These are phyloP conservation scores for Agrochola macilenta DNA, from an alignment of 2,888 invertebrate species.

Conservation along the genomic window DNA sequence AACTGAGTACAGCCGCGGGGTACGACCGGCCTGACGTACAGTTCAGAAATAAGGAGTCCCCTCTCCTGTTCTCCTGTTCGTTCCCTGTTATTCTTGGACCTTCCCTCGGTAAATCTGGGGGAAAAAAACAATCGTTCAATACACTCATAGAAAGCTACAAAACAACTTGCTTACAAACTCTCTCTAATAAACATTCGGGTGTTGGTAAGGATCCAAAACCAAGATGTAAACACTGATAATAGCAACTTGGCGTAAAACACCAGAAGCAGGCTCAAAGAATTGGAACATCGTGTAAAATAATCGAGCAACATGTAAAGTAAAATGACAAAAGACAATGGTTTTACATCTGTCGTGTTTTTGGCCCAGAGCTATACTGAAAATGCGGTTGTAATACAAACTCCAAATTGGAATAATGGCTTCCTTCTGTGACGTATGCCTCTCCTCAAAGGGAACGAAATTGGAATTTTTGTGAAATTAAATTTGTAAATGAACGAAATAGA, in stretches of 20 bases:
- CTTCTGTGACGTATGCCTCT: constrained; percentile 50
- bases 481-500: constrained; percentile 52
- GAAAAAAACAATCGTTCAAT: constrained; percentile 43
- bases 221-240: constrained; percentile 28
- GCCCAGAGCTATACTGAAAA: constrained; percentile 38
- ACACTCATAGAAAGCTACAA: background rate
- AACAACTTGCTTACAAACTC: constrained; percentile 8
- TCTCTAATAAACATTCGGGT: constrained; percentile 25
- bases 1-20: constrained; percentile 93
- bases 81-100: constrained; percentile 94
- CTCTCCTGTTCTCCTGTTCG: constrained; percentile 93
- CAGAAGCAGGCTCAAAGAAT: constrained; percentile 23
- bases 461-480: constrained; percentile 58
- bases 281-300: constrained; percentile 39
- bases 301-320: constrained; percentile 32
- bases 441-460: constrained; percentile 60
- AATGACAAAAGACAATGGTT: constrained; percentile 46
- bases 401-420: constrained; percentile 64
- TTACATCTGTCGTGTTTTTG: constrained; percentile 43
- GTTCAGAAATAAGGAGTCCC: constrained; percentile 93
- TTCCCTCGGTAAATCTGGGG: constrained; percentile 92
- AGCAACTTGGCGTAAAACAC: constrained; percentile 7
- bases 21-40: constrained; percentile 94
- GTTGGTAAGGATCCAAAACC: constrained; percentile 43
- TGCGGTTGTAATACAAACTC: constrained; percentile 60